A percentile compares a stretch with the other conserved stretches of the same genome.
Evolutionary conservation across 2,797 vertebrate genomes (phyloP).

Genomic region (Setipinna tenuifilis): DNA sequence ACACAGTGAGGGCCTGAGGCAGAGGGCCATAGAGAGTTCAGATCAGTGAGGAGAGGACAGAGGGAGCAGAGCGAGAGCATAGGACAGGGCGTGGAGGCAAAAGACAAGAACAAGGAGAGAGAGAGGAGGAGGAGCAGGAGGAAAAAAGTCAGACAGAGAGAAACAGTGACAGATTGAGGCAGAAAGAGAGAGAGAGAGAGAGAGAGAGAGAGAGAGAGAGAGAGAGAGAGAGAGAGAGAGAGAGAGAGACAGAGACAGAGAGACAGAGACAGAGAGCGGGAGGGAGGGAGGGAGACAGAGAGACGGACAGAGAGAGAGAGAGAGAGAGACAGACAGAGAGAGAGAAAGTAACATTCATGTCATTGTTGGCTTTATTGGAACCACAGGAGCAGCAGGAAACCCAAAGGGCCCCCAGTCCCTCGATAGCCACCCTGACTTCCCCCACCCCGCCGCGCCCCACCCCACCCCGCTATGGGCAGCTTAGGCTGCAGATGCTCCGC

Average conservation of each 20-base stretch:
- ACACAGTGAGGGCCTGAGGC: neutral
- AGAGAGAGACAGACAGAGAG: neutral
- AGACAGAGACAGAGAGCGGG: neutral
- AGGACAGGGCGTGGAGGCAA: neutral
- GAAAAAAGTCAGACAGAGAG: neutral
- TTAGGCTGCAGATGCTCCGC: neutral
- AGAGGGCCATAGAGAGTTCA: neutral
- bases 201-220: neutral
- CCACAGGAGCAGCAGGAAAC: constrained; percentile 17
- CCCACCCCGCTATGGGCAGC: no score
- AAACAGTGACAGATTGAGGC: neutral
- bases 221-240: neutral
- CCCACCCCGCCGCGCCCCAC: no score
- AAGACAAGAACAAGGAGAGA: neutral
- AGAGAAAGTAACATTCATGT: neutral
- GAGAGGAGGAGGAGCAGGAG: neutral
- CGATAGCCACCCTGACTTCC: no score
- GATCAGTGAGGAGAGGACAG: no score
- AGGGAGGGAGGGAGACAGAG: neutral
- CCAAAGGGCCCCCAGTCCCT: neutral
- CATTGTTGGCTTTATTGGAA: constrained; percentile 18
- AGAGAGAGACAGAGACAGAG: neutral
- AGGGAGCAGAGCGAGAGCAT: neutral
- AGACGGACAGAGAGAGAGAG: no score
- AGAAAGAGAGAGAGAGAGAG: neutral